Conservation (phyloP, 2,888 invertebrate species). For the Lithodes maja region DNA sequence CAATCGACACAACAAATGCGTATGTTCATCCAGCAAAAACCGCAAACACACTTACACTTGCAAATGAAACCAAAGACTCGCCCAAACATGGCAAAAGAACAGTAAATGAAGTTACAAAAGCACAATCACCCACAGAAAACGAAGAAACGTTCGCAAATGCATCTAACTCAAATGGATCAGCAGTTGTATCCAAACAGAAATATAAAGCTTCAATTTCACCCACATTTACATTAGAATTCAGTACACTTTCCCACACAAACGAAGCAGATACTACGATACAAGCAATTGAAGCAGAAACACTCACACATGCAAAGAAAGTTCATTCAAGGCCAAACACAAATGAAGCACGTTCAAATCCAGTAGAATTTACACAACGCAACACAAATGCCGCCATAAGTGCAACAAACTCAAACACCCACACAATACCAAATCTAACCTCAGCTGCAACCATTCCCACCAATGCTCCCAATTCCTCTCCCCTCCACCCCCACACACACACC, state of each 20-base stretch:
- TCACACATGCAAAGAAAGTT: too few species aligned
- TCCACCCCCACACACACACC: background rate
- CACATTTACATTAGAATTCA: background rate
- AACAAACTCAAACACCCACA: slow-evolving; percentile 8
- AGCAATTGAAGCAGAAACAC: background rate
- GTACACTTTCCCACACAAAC: background rate
- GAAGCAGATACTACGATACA: background rate
- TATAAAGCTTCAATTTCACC: too few species aligned
- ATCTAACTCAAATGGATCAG: too few species aligned
- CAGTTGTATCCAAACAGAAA: too few species aligned
- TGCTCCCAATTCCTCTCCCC: background rate
- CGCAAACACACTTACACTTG: background rate
- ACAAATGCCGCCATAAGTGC: background rate
- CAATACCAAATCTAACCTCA: background rate
- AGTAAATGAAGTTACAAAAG: too few species aligned
- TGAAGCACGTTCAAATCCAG: too few species aligned
- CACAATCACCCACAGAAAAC: too few species aligned
- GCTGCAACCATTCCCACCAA: background rate
- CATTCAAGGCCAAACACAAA: too few species aligned
- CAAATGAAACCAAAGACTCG: too few species aligned
- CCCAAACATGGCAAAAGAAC: too few species aligned
- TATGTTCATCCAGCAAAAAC: background rate
- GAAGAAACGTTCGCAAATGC: too few species aligned
- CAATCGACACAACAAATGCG: too few species aligned
- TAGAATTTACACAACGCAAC: background rate